These are phyloP conservation scores for Nineta flava DNA, from an alignment of 2,888 invertebrate species.

Conservation along the genomic window DNA sequence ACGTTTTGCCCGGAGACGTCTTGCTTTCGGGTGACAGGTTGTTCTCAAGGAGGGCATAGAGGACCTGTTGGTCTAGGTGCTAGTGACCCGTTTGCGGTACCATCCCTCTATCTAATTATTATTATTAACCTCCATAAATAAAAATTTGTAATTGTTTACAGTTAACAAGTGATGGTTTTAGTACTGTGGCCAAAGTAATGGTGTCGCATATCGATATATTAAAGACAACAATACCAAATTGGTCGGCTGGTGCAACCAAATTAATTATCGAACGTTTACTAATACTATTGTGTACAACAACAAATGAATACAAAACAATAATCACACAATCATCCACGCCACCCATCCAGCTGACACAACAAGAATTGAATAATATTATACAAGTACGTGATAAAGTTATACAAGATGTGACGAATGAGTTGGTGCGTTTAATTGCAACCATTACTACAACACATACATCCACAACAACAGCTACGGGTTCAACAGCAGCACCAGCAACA, in stretches of 20 bases:
- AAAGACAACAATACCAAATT: neutral
- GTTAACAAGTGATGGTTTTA: neutral
- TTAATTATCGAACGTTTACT: neutral
- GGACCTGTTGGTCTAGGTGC: too few species aligned
- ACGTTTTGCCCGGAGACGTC: too few species aligned
- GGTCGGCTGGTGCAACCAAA: neutral
- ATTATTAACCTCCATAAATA: too few species aligned
- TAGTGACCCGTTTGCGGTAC: too few species aligned
- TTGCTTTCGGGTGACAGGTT: too few species aligned
- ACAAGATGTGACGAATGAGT: conserved; percentile 78
- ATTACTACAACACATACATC: too few species aligned
- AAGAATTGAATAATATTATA: conserved; percentile 29
- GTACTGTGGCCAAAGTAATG: neutral
- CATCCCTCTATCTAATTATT: too few species aligned
- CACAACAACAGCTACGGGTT: too few species aligned
- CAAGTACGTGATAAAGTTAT: conserved; percentile 51
- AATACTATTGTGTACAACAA: neutral
- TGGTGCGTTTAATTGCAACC: conserved; percentile 56
- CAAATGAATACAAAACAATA: neutral
- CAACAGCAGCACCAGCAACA: too few species aligned
- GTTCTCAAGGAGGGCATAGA: too few species aligned
- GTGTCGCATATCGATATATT: neutral
- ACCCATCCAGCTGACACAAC: too few species aligned
- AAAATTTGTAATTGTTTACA: neutral
- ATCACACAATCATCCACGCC: neutral